Evolutionary conservation across 2,888 invertebrate genomes (phyloP).

Genomic region (Belgica antarctica): DNA sequence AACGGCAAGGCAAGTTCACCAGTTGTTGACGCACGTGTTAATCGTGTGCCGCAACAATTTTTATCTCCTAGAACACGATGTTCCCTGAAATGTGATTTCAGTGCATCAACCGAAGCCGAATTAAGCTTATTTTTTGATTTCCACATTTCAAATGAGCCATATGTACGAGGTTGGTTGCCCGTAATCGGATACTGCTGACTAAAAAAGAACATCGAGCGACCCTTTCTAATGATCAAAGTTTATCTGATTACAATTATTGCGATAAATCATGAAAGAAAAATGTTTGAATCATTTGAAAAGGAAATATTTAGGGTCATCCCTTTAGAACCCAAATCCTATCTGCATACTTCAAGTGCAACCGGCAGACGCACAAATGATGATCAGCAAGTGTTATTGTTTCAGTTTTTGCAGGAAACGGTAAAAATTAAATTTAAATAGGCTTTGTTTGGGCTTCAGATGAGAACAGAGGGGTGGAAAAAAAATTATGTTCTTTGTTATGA

Average conservation of each 20-base stretch:
- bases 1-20: too few species aligned
- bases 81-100: too few species aligned
- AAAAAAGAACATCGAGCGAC: not conserved
- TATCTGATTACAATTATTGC: not conserved
- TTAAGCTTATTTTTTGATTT: not conserved
- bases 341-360: not conserved
- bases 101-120: not conserved
- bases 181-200: not conserved
- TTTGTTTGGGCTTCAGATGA: too few species aligned
- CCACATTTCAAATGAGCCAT: not conserved
- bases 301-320: too few species aligned
- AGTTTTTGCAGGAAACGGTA: not conserved
- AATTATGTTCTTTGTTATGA: too few species aligned
- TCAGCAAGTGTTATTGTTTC: conserved; percentile 6
- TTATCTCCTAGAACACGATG: too few species aligned
- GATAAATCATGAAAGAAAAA: not conserved
- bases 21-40: too few species aligned
- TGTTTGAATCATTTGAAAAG: too few species aligned
- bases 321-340: too few species aligned
- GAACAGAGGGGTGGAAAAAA: too few species aligned
- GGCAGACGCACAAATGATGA: not conserved
- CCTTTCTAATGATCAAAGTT: conserved; percentile 3
- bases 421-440: too few species aligned
- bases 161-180: not conserved
- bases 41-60: too few species aligned